These are phyloP conservation scores for Spilosoma lubricipeda DNA, from an alignment of 2,888 invertebrate genomes.

Conservation along the genomic window DNA sequence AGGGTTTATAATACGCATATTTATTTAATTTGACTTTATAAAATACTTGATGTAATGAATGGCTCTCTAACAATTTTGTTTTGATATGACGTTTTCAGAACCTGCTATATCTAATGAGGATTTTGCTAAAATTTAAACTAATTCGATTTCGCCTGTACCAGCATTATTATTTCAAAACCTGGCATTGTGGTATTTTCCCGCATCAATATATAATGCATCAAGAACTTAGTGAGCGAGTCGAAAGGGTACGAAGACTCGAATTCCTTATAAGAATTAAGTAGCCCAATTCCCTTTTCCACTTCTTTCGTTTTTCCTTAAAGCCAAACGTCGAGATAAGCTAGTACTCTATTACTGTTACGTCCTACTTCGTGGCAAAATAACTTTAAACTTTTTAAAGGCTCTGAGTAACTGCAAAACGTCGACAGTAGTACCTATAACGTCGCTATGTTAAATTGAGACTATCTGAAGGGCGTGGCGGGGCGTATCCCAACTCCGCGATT, in stretches of 20 bases:
- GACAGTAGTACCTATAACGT: constrained; percentile 40
- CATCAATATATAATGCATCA: constrained; percentile 24
- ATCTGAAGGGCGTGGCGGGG: constrained; percentile 51
- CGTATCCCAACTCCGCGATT: constrained; percentile 50
- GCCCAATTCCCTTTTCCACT: constrained; percentile 23
- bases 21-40: constrained; percentile 18
- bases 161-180: not conserved
- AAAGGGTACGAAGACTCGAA: constrained; percentile 17
- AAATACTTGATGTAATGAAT: not conserved
- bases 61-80: not conserved
- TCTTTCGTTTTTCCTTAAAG: constrained; percentile 27
- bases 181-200: constrained; percentile 13
- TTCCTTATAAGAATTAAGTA: constrained; percentile 20
- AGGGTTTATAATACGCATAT: constrained; percentile 13
- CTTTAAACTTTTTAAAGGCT: constrained; percentile 51
- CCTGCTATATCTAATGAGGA: not conserved
- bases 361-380: constrained; percentile 44
- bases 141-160: constrained; percentile 5
- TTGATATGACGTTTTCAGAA: not conserved
- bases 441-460: constrained; percentile 44
- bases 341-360: constrained; percentile 43
- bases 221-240: constrained; percentile 17
- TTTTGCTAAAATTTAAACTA: not conserved
- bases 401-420: constrained; percentile 46
- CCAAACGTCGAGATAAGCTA: constrained; percentile 38